phyloP scores from a whole-genome alignment of 2,888 invertebrate species.

The Tetrapedia diversipes region DNA sequence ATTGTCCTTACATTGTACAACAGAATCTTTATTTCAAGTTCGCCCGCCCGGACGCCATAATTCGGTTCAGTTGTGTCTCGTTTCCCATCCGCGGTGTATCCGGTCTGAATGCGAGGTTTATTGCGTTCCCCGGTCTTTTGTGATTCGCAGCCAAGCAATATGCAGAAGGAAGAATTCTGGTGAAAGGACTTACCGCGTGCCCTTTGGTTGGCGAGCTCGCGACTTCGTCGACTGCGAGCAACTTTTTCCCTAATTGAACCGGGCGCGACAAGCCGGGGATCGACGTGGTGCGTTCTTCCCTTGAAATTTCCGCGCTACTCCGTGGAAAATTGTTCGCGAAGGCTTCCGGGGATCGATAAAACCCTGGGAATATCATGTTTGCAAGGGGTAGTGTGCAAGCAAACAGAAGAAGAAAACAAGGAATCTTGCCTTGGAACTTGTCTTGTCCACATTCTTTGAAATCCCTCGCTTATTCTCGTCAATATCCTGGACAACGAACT shows the following conservation, averaged over 20 bases:
- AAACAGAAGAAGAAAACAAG: not conserved
- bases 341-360: not conserved
- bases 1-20: too few species aligned
- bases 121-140: conserved; percentile 40
- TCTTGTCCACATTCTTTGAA: not conserved
- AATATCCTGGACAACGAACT: too few species aligned
- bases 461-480: too few species aligned
- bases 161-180: conserved; percentile 12
- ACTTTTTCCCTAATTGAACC: conserved; percentile 9
- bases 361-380: not conserved
- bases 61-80: conserved; percentile 19
- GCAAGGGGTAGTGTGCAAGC: not conserved
- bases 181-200: not conserved
- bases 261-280: not conserved
- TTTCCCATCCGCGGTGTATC: conserved; percentile 14
- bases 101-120: conserved; percentile 29
- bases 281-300: not conserved
- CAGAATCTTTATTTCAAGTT: conserved; percentile 24
- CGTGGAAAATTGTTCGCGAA: not conserved
- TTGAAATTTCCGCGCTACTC: too few species aligned
- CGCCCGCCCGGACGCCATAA: conserved; percentile 25
- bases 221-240: not conserved
- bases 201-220: not conserved
- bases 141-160: conserved; percentile 23
- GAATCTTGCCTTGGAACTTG: too few species aligned